Evolutionary conservation across 2,113 vertebrate species (phyloP).

Genomic region (Eidolon helvum): DNA sequence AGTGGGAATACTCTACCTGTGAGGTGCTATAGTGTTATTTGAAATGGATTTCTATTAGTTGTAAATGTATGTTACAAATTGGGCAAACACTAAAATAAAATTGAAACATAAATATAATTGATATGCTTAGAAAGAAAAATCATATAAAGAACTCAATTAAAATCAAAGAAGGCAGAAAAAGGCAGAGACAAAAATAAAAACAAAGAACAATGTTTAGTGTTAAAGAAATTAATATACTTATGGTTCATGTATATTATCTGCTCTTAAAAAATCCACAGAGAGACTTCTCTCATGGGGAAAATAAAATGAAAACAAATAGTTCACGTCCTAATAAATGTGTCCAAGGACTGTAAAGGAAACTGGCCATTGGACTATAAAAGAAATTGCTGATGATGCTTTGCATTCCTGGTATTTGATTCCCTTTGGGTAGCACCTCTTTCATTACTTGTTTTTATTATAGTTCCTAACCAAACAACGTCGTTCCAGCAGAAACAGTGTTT

Average conservation of each 20-base stretch:
- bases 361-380: too few relatives aligned
- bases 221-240: not conserved
- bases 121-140: not conserved
- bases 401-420: not conserved
- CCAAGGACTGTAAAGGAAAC: not conserved
- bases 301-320: not conserved
- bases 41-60: not conserved
- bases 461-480: not conserved
- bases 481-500: not conserved
- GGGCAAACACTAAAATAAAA: not conserved
- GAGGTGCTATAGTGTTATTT: not conserved
- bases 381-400: fast-evolving
- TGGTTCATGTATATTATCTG: not conserved
- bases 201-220: not conserved
- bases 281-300: not conserved
- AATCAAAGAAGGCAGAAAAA: not conserved
- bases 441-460: not conserved
- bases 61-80: not conserved
- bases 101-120: not conserved
- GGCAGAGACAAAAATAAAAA: too few relatives aligned
- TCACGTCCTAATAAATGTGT: not conserved
- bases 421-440: not conserved
- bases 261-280: not conserved
- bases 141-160: not conserved
- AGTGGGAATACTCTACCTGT: not conserved